These are phyloP conservation scores for Ceramica pisi DNA, from an alignment of 2,888 invertebrate genomes.

Conservation along the genomic window DNA sequence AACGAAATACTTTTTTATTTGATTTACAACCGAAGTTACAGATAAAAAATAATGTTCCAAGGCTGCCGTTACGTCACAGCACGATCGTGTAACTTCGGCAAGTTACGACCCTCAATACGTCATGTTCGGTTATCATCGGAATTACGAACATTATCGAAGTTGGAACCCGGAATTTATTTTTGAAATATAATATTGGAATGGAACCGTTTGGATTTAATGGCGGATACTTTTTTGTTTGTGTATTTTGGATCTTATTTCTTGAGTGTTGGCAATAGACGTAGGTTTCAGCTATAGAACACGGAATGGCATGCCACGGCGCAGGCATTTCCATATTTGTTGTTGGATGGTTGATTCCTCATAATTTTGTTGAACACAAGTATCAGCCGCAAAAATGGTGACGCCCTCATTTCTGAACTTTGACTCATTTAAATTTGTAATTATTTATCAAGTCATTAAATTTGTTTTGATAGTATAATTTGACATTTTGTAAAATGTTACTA, in stretches of 20 bases:
- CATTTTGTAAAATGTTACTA: no score
- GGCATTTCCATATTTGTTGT: not conserved
- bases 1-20: slow-evolving; percentile 52
- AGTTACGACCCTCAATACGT: slow-evolving; percentile 56
- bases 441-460: no score
- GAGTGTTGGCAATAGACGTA: slow-evolving; percentile 15
- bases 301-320: not conserved
- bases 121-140: slow-evolving; percentile 63
- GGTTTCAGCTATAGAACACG: not conserved
- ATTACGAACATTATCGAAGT: slow-evolving; percentile 58
- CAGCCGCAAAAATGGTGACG: no score
- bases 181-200: slow-evolving; percentile 58
- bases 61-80: slow-evolving; percentile 51
- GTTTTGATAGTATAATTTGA: no score
- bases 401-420: no score
- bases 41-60: slow-evolving; percentile 51
- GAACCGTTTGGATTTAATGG: slow-evolving; percentile 41
- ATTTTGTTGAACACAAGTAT: no score
- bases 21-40: slow-evolving; percentile 58
- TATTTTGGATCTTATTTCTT: slow-evolving; percentile 31
- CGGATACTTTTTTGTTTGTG: slow-evolving; percentile 50
- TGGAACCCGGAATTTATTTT: slow-evolving; percentile 59
- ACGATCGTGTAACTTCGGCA: slow-evolving; percentile 53
- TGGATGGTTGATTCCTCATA: no score
- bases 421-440: no score